Conservation (phyloP, 2,888 invertebrate genomes). For the Carterocephalus palaemon region DNA sequence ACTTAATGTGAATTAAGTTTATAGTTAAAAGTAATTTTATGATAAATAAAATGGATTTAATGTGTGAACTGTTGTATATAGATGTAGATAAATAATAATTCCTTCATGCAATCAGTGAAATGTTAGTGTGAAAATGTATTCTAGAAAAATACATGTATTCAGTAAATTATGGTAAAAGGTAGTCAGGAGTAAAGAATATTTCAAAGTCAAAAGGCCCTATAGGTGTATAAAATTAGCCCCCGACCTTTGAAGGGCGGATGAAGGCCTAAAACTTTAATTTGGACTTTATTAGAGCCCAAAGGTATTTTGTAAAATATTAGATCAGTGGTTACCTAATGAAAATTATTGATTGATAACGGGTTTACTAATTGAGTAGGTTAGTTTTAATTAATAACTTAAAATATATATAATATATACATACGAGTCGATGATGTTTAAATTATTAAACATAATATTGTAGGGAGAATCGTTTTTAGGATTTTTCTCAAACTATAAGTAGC, state of each 20-base stretch:
- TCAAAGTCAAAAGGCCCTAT: constrained; percentile 1
- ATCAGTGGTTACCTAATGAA: constrained; percentile 16
- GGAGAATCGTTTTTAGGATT: constrained; percentile 2
- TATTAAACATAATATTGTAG: background rate
- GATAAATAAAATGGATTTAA: constrained; percentile 1
- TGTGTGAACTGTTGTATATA: constrained; percentile 12
- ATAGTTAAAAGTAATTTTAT: constrained; percentile 6
- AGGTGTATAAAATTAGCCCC: constrained; percentile 11
- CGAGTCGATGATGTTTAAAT: constrained; percentile 2
- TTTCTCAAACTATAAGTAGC: constrained; percentile 19
- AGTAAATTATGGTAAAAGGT: constrained; percentile 17
- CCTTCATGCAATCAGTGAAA: constrained; percentile 5
- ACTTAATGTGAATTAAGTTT: constrained; percentile 11
- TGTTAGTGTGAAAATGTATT: constrained; percentile 12
- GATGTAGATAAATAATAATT: constrained; percentile 3
- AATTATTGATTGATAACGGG: constrained; percentile 2
- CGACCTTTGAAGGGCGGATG: constrained; percentile 14
- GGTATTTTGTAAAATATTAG: constrained; percentile 38
- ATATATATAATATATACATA: constrained; percentile 1
- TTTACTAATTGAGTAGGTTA: constrained; percentile 9
- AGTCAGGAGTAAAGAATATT: constrained; percentile 9
- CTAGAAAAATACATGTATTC: constrained; percentile 10
- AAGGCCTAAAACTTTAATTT: constrained; percentile 35
- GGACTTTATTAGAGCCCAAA: constrained; percentile 37
- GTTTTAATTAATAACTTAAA: constrained; percentile 8